Conservation (phyloP, 1,140 invertebrate species). For the Cephus cinctus region DNA sequence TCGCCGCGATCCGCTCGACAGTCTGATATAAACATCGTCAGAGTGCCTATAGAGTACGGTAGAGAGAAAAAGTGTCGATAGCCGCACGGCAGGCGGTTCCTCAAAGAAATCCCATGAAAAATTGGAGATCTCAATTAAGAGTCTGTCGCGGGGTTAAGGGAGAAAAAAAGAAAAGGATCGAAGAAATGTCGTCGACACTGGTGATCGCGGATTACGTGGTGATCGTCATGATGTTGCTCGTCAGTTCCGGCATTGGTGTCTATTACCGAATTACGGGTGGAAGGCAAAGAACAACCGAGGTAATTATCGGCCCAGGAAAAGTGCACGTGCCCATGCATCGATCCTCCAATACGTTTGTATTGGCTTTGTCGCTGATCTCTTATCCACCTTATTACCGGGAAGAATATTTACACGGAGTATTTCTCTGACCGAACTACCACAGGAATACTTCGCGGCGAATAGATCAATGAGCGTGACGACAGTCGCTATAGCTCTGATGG, state of each 20-base stretch:
- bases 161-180: too few relatives aligned
- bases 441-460: slow-evolving; percentile 83
- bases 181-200: slow-evolving; percentile 26
- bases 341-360: not conserved
- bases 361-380: not conserved
- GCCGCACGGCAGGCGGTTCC: too few relatives aligned
- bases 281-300: slow-evolving; percentile 80
- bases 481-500: slow-evolving; percentile 85
- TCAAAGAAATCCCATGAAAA: too few relatives aligned
- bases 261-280: slow-evolving; percentile 85
- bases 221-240: slow-evolving; percentile 58
- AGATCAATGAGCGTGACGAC: slow-evolving; percentile 74
- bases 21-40: too few relatives aligned
- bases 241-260: slow-evolving; percentile 71
- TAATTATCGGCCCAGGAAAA: slow-evolving; percentile 36
- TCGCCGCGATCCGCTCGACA: too few relatives aligned
- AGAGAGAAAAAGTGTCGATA: too few relatives aligned
- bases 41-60: too few relatives aligned
- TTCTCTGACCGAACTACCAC: too few relatives aligned
- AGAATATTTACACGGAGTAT: too few relatives aligned
- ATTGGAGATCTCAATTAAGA: too few relatives aligned
- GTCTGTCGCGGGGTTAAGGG: too few relatives aligned
- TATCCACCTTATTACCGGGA: too few relatives aligned
- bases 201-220: slow-evolving; percentile 63
- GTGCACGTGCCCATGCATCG: not conserved